A percentile compares a stretch with the other conserved stretches of the same genome.
Evolutionary conservation across 2,797 vertebrate species (phyloP).

Genomic region (Mareca strepera): DNA sequence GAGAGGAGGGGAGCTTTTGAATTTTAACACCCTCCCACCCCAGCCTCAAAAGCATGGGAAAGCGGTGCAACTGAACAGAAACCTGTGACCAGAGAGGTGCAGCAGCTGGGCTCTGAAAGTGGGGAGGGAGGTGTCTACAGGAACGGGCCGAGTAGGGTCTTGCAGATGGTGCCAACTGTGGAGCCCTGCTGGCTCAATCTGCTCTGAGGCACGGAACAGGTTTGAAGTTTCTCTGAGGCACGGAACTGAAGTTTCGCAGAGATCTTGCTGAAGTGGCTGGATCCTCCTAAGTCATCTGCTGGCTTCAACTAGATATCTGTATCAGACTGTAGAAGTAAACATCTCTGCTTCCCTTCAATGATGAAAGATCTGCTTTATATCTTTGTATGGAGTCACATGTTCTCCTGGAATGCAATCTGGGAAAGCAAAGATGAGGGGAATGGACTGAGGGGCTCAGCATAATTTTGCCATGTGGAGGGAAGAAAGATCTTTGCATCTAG

Average conservation of each 20-base stretch:
- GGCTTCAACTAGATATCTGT: slow-evolving; percentile 26
- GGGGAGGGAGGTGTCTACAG: neutral
- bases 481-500: neutral
- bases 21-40: neutral
- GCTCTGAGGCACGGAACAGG: neutral
- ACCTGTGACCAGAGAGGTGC: neutral
- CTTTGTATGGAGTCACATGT: slow-evolving; percentile 3
- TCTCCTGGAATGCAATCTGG: slow-evolving; percentile 9
- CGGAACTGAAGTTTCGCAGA: neutral
- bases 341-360: neutral
- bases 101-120: neutral
- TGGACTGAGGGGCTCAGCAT: neutral
- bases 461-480: neutral
- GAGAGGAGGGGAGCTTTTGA: neutral
- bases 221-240: neutral
- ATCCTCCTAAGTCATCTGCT: neutral
- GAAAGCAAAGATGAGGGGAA: neutral
- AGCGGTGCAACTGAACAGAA: neutral
- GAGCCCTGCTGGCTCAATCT: accelerated
- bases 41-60: neutral
- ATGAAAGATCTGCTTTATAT: slow-evolving; percentile 38
- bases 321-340: neutral
- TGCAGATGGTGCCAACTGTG: neutral
- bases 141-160: accelerated
- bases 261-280: slow-evolving; percentile 13